Evolutionary conservation across 1,140 invertebrate species (phyloP), one percentile per base, ranked within the genome.

Genomic region (Heliconius congener): DNA sequence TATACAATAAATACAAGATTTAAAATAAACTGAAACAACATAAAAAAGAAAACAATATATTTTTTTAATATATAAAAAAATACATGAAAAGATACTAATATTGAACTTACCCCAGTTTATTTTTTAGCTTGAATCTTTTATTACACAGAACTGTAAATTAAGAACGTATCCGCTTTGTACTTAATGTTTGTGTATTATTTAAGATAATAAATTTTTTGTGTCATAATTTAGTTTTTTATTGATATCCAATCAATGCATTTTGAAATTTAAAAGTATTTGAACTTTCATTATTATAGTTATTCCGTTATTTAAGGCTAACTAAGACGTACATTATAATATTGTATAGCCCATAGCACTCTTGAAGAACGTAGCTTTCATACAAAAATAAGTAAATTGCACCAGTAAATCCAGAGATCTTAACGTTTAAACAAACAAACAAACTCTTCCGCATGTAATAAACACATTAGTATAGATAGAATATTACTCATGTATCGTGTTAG

Each of bases 111-210:
- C 11, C 1, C 60, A 66, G 60, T 66, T 60, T 66, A 66, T 27
- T 66, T 66, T 27, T 66, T 27, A 66, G 23, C 23, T 66, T 23
- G 11, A 11, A 66, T 5, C 9, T 30, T 66, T 66, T 5, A 27
- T 23, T 66, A 66, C 0, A 66, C 27, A 27, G 11, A 3, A 18
- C 23, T 37, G n/a, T 72, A 39, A n/a, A 72, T 39, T n/a, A 72
- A 39, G n/a, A 72, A 39, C 2, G 6, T 27, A 42, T 39, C 71
- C 71, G 18, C 34, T 42, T 39, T 72, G 77, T 78, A 78, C 77
- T 78, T 73, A 73, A 78, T 23, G 60, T 73, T 57, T 78, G 77
- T 73, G 72, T 78, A 78, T 78, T 78, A 52, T 78, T 55, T 73
- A 55, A 72, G 27, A 52, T 73, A 78, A 57, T 78, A 78, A 78